Evolutionary conservation across 2,113 vertebrate genomes (phyloP).

Genomic region (Mionectes macconnelli): DNA sequence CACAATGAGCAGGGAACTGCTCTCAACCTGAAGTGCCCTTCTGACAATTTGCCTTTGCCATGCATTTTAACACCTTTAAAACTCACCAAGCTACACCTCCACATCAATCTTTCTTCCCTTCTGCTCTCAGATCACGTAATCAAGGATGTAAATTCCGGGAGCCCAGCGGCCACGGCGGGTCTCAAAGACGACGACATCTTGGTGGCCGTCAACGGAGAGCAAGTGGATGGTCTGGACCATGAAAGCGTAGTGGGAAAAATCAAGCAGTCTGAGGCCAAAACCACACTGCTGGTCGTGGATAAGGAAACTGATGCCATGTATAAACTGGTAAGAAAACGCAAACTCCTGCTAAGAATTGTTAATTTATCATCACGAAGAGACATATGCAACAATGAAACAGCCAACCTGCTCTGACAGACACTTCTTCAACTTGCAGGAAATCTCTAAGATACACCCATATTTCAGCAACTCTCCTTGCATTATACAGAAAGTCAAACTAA

Average conservation of each 20-base stretch:
- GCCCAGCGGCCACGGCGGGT: constrained; percentile 81
- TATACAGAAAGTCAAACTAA: neutral
- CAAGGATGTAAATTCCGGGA: constrained; percentile 80
- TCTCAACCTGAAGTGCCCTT: neutral
- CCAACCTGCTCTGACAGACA: neutral
- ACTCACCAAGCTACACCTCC: neutral
- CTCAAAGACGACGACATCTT: constrained; percentile 85
- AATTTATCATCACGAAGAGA: neutral
- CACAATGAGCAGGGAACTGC: neutral
- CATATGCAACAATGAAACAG: neutral
- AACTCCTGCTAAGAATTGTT: neutral
- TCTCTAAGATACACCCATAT: neutral
- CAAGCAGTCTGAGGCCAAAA: constrained; percentile 74
- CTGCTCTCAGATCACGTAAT: constrained; percentile 80
- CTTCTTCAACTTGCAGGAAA: neutral
- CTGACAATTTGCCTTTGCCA: neutral
- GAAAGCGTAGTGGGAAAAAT: constrained; percentile 84
- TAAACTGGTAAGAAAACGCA: constrained; percentile 77
- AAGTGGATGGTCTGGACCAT: constrained; percentile 77
- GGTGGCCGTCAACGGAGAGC: constrained; percentile 84
- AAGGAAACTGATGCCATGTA: constrained; percentile 83
- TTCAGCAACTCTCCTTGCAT: neutral
- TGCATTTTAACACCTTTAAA: neutral
- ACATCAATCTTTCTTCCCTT: neutral
- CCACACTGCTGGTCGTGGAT: constrained; percentile 85